A percentile compares a stretch with the other conserved stretches of the same genome.
These are phyloP conservation scores for Drosophila nikananu DNA, from an alignment of 1,140 invertebrate species.

Conservation along the genomic window DNA sequence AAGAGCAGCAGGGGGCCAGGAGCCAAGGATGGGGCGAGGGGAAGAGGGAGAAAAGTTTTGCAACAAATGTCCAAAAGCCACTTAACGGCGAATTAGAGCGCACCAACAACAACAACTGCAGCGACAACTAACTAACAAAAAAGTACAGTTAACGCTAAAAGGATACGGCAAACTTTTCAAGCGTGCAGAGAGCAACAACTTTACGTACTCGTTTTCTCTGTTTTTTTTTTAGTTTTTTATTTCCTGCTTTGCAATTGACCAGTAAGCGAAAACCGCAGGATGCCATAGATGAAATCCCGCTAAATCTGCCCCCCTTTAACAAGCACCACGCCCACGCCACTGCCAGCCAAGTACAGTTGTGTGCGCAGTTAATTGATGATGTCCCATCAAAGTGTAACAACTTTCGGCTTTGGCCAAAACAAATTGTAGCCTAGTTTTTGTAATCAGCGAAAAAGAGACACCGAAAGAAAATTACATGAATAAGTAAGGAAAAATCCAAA, in stretches of 20 bases:
- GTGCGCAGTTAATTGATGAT: constrained; percentile 53
- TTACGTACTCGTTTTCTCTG: constrained; percentile 14
- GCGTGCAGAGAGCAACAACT: constrained; percentile 36
- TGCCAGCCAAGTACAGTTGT: constrained; percentile 48
- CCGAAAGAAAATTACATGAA: background rate
- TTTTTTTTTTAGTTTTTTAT: no score
- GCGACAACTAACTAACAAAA: constrained; percentile 64
- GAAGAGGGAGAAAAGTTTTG: constrained; percentile 54
- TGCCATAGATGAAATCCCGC: constrained; percentile 4
- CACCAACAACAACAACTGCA: constrained; percentile 50
- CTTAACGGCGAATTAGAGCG: constrained; percentile 81
- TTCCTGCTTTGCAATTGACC: constrained; percentile 29
- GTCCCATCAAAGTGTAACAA: constrained; percentile 53
- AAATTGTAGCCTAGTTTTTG: constrained; percentile 48
- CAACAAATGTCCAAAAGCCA: constrained; percentile 81
- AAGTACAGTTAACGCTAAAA: constrained; percentile 81
- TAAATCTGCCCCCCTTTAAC: background rate
- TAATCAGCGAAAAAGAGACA: background rate
- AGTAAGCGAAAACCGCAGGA: constrained; percentile 27
- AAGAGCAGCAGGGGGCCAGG: constrained; percentile 13
- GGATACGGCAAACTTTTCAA: constrained; percentile 72
- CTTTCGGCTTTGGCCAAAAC: constrained; percentile 38
- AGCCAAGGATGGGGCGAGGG: background rate
- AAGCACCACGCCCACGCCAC: background rate
- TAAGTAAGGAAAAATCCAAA: background rate